Conservation (phyloP, 2,113 vertebrate species). For the Callorhinus ursinus region DNA sequence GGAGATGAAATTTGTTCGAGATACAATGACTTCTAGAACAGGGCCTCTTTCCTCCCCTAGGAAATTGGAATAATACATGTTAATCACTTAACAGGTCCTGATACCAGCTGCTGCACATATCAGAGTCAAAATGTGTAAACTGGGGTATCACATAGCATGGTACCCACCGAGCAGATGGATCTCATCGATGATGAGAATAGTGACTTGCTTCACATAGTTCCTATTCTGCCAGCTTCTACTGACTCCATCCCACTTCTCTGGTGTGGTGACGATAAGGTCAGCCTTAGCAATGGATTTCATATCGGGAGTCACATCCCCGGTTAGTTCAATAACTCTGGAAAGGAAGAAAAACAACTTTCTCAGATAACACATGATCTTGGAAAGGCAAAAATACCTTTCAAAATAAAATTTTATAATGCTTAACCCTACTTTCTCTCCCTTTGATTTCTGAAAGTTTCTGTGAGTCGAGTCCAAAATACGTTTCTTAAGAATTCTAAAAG, state of each 20-base stretch:
- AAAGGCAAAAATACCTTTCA: constrained; percentile 26
- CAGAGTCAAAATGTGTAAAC: constrained; percentile 52
- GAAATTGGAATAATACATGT: constrained; percentile 65
- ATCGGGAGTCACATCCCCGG: constrained; percentile 97
- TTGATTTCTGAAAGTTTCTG: constrained; percentile 41
- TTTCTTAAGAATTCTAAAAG: not conserved
- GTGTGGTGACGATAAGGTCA: constrained; percentile 98
- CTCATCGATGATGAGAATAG: constrained; percentile 98
- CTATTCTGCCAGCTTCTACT: constrained; percentile 99
- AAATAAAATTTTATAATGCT: constrained; percentile 51
- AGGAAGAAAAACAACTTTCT: constrained; percentile 56
- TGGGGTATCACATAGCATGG: constrained; percentile 14
- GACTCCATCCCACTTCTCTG: constrained; percentile 98
- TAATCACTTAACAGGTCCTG: constrained; percentile 55
- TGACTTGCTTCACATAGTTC: constrained; percentile 97
- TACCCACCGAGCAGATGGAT: constrained; percentile 96
- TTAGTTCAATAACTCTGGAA: constrained; percentile 96
- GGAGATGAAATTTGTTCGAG: constrained; percentile 99
- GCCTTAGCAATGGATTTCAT: constrained; percentile 96
- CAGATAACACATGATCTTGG: not conserved
- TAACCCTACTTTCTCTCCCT: not conserved
- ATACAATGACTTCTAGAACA: constrained; percentile 98
- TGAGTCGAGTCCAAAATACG: not conserved
- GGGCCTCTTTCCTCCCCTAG: constrained; percentile 98
- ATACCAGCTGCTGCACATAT: constrained; percentile 17